A percentile compares a stretch with the other conserved stretches of the same genome.
phyloP scores from a whole-genome alignment of 2,113 vertebrate genomes.

The Mesoclemmys tuberculata region DNA sequence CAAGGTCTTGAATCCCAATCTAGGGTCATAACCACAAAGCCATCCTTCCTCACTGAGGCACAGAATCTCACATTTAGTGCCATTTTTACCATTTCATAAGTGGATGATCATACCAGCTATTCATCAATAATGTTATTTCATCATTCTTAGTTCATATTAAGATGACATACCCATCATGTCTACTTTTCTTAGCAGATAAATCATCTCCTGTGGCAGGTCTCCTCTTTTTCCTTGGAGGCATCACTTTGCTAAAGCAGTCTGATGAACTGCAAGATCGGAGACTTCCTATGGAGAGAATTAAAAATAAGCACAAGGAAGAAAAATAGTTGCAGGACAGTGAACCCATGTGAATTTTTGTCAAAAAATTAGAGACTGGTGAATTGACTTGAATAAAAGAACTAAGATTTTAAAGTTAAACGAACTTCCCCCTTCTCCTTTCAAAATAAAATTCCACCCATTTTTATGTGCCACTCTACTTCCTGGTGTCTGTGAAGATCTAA shows the following conservation, averaged over 20 bases:
- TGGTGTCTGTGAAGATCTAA: neutral
- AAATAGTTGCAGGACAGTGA: slow-evolving; percentile 58
- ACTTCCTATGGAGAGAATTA: slow-evolving; percentile 78
- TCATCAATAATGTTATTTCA: neutral
- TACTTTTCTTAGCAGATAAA: slow-evolving; percentile 97
- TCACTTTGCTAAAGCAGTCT: slow-evolving; percentile 97
- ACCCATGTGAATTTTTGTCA: slow-evolving; percentile 54
- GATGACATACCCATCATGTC: slow-evolving; percentile 92
- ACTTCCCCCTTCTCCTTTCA: slow-evolving; percentile 4
- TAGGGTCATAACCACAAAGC: slow-evolving; percentile 10
- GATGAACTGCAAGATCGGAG: slow-evolving; percentile 85
- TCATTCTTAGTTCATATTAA: slow-evolving; percentile 39
- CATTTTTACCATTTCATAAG: slow-evolving; percentile 44
- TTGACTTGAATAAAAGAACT: neutral
- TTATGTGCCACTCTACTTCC: neutral
- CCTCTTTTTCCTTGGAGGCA: slow-evolving; percentile 99
- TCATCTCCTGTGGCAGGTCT: slow-evolving; percentile 97
- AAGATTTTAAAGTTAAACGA: slow-evolving; percentile 13
- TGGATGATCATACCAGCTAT: slow-evolving; percentile 37
- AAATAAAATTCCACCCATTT: slow-evolving; percentile 28
- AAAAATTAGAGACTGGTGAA: neutral
- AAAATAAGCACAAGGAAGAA: slow-evolving; percentile 71
- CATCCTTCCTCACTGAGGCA: slow-evolving; percentile 34
- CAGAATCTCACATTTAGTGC: slow-evolving; percentile 19
- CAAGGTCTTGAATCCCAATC: neutral